These are phyloP conservation scores for Amblyjoppa proteus DNA, from an alignment of 2,888 invertebrate genomes.

Conservation along the genomic window DNA sequence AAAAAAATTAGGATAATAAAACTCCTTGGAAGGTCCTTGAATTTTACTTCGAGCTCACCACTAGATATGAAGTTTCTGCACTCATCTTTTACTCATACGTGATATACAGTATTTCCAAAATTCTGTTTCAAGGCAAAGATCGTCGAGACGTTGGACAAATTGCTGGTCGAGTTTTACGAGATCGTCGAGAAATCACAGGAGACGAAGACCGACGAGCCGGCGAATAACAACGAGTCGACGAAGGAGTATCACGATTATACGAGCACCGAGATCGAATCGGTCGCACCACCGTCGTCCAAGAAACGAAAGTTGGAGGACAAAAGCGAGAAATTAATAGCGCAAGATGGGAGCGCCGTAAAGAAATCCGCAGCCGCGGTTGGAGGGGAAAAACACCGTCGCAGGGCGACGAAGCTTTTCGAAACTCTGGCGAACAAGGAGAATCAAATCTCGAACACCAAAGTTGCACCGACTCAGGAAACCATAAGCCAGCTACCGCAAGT, in stretches of 20 bases:
- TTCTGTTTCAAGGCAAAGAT: constrained; percentile 73
- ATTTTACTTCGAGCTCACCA: background rate
- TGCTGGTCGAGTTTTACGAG: constrained; percentile 78
- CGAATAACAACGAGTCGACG: constrained; percentile 23
- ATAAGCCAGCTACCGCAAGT: constrained; percentile 79
- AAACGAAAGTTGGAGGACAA: constrained; percentile 72
- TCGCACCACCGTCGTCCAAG: constrained; percentile 67
- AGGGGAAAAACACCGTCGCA: background rate
- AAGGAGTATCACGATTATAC: constrained; percentile 35
- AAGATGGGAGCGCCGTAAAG: constrained; percentile 14
- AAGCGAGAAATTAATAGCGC: background rate
- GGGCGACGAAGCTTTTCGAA: constrained; percentile 26
- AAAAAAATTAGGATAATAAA: background rate
- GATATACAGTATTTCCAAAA: constrained; percentile 15
- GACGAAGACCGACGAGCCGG: background rate
- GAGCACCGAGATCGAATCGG: constrained; percentile 21
- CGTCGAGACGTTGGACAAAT: constrained; percentile 73
- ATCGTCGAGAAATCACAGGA: constrained; percentile 59
- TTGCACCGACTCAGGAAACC: constrained; percentile 64
- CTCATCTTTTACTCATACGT: background rate
- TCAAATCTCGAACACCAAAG: background rate
- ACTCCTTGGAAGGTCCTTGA: background rate
- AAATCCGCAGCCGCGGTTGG: background rate
- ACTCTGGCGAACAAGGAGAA: constrained; percentile 55
- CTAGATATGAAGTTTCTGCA: background rate